phyloP scores from a whole-genome alignment of 1,140 invertebrate genomes.

The Brachionus sp. region DNA sequence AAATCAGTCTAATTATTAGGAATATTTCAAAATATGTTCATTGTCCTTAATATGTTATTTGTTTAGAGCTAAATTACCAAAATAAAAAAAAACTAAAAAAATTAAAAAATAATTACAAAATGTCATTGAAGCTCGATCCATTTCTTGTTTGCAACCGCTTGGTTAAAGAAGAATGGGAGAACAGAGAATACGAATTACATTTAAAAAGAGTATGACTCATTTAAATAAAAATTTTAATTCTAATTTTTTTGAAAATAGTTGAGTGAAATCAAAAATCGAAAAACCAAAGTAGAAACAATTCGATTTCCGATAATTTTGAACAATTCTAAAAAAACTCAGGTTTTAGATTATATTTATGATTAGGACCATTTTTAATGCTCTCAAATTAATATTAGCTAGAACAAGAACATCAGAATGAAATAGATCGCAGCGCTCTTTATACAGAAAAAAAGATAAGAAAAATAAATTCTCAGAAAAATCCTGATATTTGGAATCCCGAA shows the following conservation, averaged over 20 bases:
- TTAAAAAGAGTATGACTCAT: constrained; percentile 13
- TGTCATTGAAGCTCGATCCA: constrained; percentile 25
- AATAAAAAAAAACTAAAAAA: too few species aligned
- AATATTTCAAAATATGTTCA: background rate
- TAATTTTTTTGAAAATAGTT: background rate
- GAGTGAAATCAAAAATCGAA: constrained; percentile 31
- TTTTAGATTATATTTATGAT: background rate
- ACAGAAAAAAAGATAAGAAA: constrained; percentile 1
- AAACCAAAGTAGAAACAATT: background rate
- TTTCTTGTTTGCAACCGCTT: background rate
- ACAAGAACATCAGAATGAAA: constrained; percentile 1
- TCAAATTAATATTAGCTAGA: background rate
- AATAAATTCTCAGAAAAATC: constrained; percentile 7
- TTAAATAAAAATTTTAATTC: background rate
- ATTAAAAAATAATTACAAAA: background rate
- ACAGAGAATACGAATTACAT: constrained; percentile 27
- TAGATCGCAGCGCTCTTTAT: background rate
- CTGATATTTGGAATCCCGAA: constrained; percentile 10
- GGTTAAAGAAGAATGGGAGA: constrained; percentile 43
- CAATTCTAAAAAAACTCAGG: constrained; percentile 37
- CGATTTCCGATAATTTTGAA: constrained; percentile 14
- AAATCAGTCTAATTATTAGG: constrained; percentile 3
- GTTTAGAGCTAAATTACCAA: background rate
- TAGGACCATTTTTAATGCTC: background rate
- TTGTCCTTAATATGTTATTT: background rate